Conservation (phyloP, 2,113 vertebrate genomes). For the Xyliphius kryptos region DNA sequence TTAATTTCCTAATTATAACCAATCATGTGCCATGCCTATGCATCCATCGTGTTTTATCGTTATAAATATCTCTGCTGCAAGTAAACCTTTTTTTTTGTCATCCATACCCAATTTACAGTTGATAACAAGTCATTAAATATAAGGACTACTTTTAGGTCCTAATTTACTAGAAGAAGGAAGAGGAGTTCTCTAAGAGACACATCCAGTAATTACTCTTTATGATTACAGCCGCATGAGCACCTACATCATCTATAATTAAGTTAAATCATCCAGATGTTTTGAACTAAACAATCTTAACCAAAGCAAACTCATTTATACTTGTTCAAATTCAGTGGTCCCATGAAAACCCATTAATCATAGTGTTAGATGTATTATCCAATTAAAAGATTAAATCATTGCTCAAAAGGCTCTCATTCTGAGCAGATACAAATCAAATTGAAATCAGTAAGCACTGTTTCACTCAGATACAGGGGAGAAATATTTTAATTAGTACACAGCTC, state of each 20-base stretch:
- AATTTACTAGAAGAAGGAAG: conserved; percentile 7
- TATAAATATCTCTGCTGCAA: conserved; percentile 15
- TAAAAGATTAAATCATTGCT: conserved; percentile 43
- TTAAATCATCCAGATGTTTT: too few species aligned
- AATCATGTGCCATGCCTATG: neutral
- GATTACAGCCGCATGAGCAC: too few species aligned
- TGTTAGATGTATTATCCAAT: conserved; percentile 44
- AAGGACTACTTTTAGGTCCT: neutral
- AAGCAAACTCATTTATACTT: conserved; percentile 25
- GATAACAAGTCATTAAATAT: conserved; percentile 14
- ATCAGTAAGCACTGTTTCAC: conserved; percentile 27
- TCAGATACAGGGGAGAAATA: conserved; percentile 28
- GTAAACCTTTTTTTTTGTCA: neutral
- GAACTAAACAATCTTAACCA: conserved; percentile 5
- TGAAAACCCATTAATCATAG: conserved; percentile 32
- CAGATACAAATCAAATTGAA: conserved; percentile 40
- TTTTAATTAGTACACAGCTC: conserved; percentile 25
- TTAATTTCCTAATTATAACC: conserved; percentile 29
- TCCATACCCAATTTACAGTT: conserved; percentile 19
- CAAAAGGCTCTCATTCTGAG: conserved; percentile 27
- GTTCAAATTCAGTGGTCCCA: conserved; percentile 31
- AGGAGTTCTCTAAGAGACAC: conserved; percentile 3
- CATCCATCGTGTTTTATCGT: conserved; percentile 18
- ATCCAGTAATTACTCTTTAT: conserved; percentile 1
- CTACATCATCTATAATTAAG: too few species aligned